Base-by-base conservation (phyloP, 2,797 vertebrate genomes). In the Triplophysa yarkandensis region DNA sequence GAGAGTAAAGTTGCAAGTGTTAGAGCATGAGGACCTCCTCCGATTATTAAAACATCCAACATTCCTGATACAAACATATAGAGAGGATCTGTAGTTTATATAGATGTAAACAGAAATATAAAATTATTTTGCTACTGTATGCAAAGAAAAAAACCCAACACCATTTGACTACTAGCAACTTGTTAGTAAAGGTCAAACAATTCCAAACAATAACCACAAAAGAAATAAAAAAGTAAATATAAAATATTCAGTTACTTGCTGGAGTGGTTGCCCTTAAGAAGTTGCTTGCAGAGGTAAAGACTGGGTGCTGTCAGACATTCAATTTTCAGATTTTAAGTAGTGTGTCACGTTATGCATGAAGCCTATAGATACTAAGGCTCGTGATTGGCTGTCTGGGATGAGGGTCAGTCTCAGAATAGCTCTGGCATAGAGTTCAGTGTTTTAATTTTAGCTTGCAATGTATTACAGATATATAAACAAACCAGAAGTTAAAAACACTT, bases 11-110 rank as follows among this genome's bases (percentile, higher is more conserved):
- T 92, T 17, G 90, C 87, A 63, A 94, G 81, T 61, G 89, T 92
- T 86, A 94, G 70, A 62, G 92, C 92, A 74, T 94, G 92, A 76
- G 92, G 92, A 3, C 92, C 92, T 0, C 84, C 85, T 19, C 92
- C 92, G 34, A 93, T 84, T 74, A 93, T 89, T 71, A 93, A 80
- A 52, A 92, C 89, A 70, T 93, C 91, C 2, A 93, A 77, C 71
- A 91, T 86, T 73, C 72, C 83, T 71, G 43, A 71, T 60, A 62
- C 30, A 57, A n/a, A 43, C 23, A 34, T 11, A 48, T 13, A 71
- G 30, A 74, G 14, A 34, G 16, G 21, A n/a, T 4, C 4, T 17
- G n/a, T n/a, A 17, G 13, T 43, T 17, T 4, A 43, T 43, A 16
- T 16, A 16, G 4, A 4, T 43, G 17, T 43, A 43, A 5, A 43